Base-by-base conservation (phyloP, 2,888 invertebrate species). In the Cephus pygmeus region DNA sequence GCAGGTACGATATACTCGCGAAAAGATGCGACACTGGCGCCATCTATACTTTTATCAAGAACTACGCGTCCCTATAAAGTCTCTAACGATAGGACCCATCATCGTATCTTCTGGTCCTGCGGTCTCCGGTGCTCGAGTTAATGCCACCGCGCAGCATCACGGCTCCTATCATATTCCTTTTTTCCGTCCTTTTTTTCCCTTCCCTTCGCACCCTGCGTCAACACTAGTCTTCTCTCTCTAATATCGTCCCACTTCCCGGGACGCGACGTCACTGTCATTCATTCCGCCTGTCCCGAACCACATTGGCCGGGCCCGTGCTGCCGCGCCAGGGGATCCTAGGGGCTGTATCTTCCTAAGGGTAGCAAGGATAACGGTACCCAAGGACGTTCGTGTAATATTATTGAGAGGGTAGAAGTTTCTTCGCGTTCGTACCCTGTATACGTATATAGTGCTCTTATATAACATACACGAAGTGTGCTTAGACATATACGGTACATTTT, bases 81-180 rank as follows among this genome's bases (percentile, higher is more conserved):
- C 40, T 78, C 77, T 83, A 81, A 85, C 80, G 86, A 86, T 84
- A 81, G 76, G 75, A 78, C 81, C 80, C 86, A 83, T 86, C 84
- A 84, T 73, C 83, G 76, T 85, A 85, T 85, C 86, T 81, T 15
- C 75, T 56, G 34, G 6, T 71, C 71, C 71, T 34, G 31, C 15
- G 71, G 31, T 71, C 71, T 31, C 56, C 71, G 77, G 35, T 77
- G 69, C 75, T 77, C 71, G 56, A 69, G 40, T 33, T 77, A 77
- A 77, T 77, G 77, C 23, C 35, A 30, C 69, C 77, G 75, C 75
- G 75, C 77, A 69, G 75, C 73, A 77, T 71, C 71, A 71, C 71
- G 23, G 23, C 56, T 56, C 71, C 71, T 34, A 30, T 71, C 31
- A 15, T 34, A 71, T 71, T 71, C 71, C 31, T 34, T 31, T 71